Evolutionary conservation across 2,113 vertebrate genomes (phyloP).

Genomic region (Meleagris gallopavo): DNA sequence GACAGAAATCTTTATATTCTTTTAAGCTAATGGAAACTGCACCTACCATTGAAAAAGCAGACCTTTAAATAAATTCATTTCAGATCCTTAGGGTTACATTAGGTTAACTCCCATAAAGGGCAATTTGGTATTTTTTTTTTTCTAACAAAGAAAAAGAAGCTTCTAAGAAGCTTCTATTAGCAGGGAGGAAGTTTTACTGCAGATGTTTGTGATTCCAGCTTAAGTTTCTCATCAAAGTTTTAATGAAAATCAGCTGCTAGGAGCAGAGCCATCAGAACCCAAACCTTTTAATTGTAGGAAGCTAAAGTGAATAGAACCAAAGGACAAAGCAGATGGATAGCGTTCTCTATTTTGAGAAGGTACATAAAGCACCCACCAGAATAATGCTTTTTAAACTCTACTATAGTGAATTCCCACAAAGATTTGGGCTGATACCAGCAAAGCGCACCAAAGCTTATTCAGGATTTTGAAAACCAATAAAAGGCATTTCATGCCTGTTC

Average conservation of each 20-base stretch:
- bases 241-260: slow-evolving; percentile 84
- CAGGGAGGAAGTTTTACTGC: slow-evolving; percentile 77
- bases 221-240: slow-evolving; percentile 81
- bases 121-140: slow-evolving; percentile 41
- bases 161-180: slow-evolving; percentile 76
- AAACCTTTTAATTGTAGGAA: slow-evolving; percentile 70
- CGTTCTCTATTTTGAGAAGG: slow-evolving; percentile 22
- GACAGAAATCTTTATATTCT: background rate
- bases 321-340: slow-evolving; percentile 22
- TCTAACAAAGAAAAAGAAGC: no score
- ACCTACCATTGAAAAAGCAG: slow-evolving; percentile 6
- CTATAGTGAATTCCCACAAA: background rate
- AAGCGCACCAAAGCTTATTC: slow-evolving; percentile 3
- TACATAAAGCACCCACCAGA: background rate
- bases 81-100: slow-evolving; percentile 24
- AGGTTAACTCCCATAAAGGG: slow-evolving; percentile 46
- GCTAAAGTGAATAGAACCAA: slow-evolving; percentile 49
- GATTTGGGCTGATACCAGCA: slow-evolving; percentile 14
- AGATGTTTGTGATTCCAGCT: slow-evolving; percentile 83
- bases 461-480: background rate
- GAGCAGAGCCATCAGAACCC: slow-evolving; percentile 17
- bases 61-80: slow-evolving; percentile 22
- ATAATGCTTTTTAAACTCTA: background rate
- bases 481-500: background rate
- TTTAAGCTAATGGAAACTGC: background rate